Evolutionary conservation across 2,113 vertebrate species (phyloP).

Genomic region (Scytalopus superciliaris): DNA sequence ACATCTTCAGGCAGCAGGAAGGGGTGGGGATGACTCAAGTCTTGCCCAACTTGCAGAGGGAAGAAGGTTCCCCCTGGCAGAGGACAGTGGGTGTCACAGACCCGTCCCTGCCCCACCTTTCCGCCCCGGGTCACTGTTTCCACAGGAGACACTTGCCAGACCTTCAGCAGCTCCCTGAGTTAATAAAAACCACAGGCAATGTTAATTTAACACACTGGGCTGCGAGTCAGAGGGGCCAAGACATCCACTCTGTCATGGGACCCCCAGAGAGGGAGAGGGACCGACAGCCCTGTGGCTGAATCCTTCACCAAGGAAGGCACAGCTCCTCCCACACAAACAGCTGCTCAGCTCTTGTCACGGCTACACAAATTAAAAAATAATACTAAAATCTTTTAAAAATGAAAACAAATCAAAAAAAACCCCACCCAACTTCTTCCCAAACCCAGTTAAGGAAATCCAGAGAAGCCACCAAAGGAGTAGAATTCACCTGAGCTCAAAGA

Average conservation of each 20-base stretch:
- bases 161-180: not conserved
- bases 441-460: not conserved
- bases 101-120: not conserved
- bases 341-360: rapidly evolving
- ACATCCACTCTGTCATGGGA: no score
- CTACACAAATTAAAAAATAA: rapidly evolving
- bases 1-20: not conserved
- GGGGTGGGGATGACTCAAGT: not conserved
- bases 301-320: not conserved
- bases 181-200: rapidly evolving
- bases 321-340: not conserved
- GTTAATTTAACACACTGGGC: not conserved
- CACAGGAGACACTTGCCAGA: not conserved
- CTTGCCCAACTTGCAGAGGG: not conserved
- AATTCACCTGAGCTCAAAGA: not conserved
- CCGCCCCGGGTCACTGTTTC: not conserved
- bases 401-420: not conserved
- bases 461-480: not conserved
- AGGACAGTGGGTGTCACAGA: rapidly evolving
- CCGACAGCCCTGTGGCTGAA: rapidly evolving
- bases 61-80: not conserved
- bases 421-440: not conserved
- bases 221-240: rapidly evolving
- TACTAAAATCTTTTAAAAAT: no score
- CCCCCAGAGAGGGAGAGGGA: not conserved